Conservation (phyloP, 2,888 invertebrate genomes). For the Abrostola tripartita region DNA sequence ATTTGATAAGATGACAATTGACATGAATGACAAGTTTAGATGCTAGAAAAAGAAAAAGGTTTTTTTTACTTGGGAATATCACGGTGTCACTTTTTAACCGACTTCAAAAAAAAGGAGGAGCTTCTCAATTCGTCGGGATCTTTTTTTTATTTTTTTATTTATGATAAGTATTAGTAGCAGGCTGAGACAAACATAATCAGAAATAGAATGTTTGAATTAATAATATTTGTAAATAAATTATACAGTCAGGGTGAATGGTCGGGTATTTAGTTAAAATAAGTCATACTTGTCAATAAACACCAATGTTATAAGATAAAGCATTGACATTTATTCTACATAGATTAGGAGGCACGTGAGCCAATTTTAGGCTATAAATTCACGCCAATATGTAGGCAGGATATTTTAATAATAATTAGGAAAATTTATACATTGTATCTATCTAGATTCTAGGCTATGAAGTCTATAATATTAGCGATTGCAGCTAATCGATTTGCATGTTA, state of each 20-base stretch:
- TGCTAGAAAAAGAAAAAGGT: too few relatives aligned
- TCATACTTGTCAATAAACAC: slow-evolving; percentile 40
- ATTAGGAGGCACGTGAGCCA: slow-evolving; percentile 20
- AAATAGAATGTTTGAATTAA: neutral
- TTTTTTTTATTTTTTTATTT: too few relatives aligned
- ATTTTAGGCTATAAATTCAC: slow-evolving; percentile 31
- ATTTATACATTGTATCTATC: slow-evolving; percentile 4
- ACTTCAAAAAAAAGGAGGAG: too few relatives aligned
- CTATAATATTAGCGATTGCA: neutral
- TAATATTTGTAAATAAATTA: slow-evolving; percentile 21
- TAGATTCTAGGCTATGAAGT: neutral
- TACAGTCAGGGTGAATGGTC: slow-evolving; percentile 21
- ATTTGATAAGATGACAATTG: too few relatives aligned
- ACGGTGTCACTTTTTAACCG: too few relatives aligned
- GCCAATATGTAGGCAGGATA: slow-evolving; percentile 19
- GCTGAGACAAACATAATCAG: neutral
- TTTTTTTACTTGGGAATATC: too few relatives aligned
- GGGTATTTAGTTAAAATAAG: slow-evolving; percentile 21
- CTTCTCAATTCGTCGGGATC: too few relatives aligned
- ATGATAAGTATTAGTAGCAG: too few relatives aligned
- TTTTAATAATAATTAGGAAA: slow-evolving; percentile 32
- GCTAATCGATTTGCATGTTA: too few relatives aligned
- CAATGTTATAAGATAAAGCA: slow-evolving; percentile 38
- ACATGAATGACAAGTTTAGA: too few relatives aligned
- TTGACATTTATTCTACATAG: slow-evolving; percentile 38